These are phyloP conservation scores for Numenius arquata DNA, from an alignment of 2,113 vertebrate species.

Conservation along the genomic window DNA sequence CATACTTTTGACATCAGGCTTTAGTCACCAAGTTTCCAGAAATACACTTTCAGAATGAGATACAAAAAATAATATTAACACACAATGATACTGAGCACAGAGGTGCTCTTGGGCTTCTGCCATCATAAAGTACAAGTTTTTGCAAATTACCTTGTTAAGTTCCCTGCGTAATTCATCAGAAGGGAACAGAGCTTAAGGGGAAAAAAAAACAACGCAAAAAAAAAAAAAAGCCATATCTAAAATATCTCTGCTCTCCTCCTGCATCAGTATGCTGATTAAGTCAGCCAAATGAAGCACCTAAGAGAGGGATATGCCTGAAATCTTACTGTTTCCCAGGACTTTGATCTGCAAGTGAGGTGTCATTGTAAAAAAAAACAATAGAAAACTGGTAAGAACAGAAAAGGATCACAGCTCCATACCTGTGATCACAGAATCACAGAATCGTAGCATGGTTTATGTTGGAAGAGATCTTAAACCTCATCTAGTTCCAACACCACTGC, in stretches of 20 bases:
- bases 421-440: too few relatives aligned
- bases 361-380: neutral
- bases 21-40: neutral
- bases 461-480: too few relatives aligned
- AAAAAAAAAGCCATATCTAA: neutral
- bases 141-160: neutral
- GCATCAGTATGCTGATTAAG: neutral
- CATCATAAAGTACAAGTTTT: neutral
- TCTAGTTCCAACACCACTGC: too few relatives aligned
- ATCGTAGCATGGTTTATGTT: too few relatives aligned
- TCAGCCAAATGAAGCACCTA: neutral
- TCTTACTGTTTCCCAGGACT: neutral
- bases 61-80: neutral
- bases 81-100: fast-evolving
- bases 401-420: neutral
- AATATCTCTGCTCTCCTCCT: neutral
- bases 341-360: neutral
- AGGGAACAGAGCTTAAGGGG: neutral
- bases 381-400: neutral
- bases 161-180: neutral
- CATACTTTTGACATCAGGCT: neutral
- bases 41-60: neutral
- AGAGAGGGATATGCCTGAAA: neutral
- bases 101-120: neutral
- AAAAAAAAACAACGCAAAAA: neutral